A percentile compares a stretch with the other conserved stretches of the same genome.
Conservation (phyloP, 2,113 vertebrate genomes). For the Zapornia atra region DNA sequence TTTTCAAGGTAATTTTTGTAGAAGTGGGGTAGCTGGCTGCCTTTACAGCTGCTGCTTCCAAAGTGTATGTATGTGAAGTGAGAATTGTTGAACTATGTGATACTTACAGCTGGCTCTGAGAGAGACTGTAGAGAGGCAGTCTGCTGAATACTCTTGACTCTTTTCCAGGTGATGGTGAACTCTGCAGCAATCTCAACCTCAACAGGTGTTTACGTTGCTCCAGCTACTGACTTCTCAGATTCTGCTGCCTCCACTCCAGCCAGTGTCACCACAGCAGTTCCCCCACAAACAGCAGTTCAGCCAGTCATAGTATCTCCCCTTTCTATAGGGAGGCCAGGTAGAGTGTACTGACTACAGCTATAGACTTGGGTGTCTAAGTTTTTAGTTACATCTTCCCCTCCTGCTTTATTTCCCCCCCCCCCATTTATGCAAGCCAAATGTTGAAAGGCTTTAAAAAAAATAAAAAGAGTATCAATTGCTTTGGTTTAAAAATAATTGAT, state of each 20-base stretch:
- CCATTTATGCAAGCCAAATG: background rate
- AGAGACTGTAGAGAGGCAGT: background rate
- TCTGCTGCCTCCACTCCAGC: conserved; percentile 75
- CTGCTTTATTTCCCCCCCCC: background rate
- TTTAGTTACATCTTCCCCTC: background rate
- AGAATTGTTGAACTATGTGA: background rate
- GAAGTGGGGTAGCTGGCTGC: background rate
- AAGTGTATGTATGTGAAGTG: background rate
- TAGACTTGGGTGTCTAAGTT: background rate
- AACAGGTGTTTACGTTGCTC: conserved; percentile 74
- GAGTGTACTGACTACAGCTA: background rate
- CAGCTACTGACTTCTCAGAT: conserved; percentile 78
- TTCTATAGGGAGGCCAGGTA: conserved; percentile 79
- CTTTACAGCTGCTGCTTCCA: background rate
- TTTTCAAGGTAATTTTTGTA: background rate
- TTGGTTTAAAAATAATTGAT: background rate
- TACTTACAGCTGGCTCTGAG: no score
- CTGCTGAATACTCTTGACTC: conserved; percentile 3
- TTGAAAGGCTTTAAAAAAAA: background rate
- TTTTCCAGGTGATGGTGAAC: conserved; percentile 82
- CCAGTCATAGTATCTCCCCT: conserved; percentile 73
- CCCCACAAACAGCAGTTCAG: conserved; percentile 71
- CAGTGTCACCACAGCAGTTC: conserved; percentile 68
- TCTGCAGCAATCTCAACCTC: conserved; percentile 78
- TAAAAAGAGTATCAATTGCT: background rate